These are phyloP conservation scores for Cantharis nigra DNA, from an alignment of 2,888 invertebrate species.

Conservation along the genomic window DNA sequence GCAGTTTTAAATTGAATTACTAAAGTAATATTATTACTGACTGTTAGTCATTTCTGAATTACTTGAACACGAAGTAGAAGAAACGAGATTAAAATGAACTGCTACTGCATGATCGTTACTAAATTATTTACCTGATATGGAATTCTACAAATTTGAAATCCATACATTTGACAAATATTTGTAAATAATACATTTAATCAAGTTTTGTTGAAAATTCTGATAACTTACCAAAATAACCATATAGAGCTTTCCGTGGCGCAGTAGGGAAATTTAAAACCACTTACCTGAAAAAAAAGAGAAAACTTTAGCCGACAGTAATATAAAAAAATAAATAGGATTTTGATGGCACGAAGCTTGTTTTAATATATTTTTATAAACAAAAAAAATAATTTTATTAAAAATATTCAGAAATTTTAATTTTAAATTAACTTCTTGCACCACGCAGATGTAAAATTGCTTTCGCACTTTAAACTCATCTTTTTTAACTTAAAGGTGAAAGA, in stretches of 20 bases:
- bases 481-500: background rate
- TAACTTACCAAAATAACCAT: background rate
- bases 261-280: background rate
- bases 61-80: background rate
- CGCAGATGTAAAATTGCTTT: background rate
- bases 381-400: background rate
- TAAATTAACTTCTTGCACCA: background rate
- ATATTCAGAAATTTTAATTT: background rate
- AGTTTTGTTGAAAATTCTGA: background rate
- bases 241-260: background rate
- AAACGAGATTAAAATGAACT: background rate
- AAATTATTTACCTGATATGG: background rate
- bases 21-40: background rate
- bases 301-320: background rate
- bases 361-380: background rate
- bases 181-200: background rate
- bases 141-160: background rate
- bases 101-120: background rate
- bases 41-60: background rate
- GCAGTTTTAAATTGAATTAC: background rate
- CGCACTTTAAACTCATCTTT: background rate
- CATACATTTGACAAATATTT: background rate
- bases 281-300: background rate
- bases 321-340: background rate
- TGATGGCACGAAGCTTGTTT: background rate